phyloP scores from a whole-genome alignment of 2,797 vertebrate species.

The Sebastes diploproa region DNA sequence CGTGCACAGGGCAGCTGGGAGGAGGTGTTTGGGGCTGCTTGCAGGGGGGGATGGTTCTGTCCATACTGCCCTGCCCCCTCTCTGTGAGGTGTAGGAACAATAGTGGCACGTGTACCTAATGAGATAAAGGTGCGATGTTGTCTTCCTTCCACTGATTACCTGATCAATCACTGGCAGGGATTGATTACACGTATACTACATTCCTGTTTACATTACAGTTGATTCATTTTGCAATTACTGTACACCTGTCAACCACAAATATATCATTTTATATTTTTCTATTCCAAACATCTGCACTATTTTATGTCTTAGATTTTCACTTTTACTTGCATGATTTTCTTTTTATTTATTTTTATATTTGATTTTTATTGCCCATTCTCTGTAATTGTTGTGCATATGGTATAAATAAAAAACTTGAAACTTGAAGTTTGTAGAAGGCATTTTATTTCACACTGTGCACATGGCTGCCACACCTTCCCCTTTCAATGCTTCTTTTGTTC shows the following conservation, averaged over 20 bases:
- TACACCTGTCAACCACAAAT: no score
- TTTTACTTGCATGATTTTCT: not conserved
- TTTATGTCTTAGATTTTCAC: not conserved
- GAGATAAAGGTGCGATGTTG: constrained; percentile 12
- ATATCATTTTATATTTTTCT: not conserved
- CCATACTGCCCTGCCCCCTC: not conserved
- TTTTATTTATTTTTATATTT: not conserved
- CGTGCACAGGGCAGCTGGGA: constrained; percentile 13
- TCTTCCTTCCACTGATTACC: constrained; percentile 16
- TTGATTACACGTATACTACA: not conserved
- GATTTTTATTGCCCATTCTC: not conserved
- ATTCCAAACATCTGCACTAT: not conserved
- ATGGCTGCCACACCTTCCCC: not conserved
- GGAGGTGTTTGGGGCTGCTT: not conserved
- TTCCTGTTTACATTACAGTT: not conserved
- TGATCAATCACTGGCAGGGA: constrained; percentile 10
- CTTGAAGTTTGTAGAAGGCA: not conserved
- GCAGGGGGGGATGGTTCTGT: not conserved
- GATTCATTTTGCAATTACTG: not conserved
- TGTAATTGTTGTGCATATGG: not conserved
- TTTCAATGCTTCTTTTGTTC: not conserved
- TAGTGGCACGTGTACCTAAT: constrained; percentile 7
- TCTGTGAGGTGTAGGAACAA: constrained; percentile 10
- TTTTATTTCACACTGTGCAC: not conserved
- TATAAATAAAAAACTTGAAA: not conserved